phyloP scores from a whole-genome alignment of 2,113 vertebrate genomes.

The Serinus canaria region DNA sequence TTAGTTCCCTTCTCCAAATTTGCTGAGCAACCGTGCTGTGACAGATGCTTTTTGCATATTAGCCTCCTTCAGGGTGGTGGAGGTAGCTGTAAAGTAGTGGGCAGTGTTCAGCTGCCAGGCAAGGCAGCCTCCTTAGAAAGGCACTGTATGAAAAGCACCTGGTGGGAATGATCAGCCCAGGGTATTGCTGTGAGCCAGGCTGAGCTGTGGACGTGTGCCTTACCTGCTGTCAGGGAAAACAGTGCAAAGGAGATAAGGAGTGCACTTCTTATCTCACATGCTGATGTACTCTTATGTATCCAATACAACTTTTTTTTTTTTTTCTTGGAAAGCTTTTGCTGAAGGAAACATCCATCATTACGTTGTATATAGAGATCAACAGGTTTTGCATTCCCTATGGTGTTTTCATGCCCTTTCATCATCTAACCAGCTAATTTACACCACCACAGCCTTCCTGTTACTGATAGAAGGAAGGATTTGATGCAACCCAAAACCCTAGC shows the following conservation, averaged over 20 bases:
- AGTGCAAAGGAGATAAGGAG: not conserved
- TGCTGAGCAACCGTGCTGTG: not conserved
- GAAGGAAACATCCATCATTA: conserved; percentile 19
- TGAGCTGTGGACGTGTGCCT: not conserved
- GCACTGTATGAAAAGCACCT: not conserved
- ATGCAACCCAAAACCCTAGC: conserved; percentile 26
- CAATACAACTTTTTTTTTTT: not conserved
- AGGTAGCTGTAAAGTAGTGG: not conserved
- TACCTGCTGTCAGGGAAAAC: not conserved
- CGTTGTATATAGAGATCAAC: not conserved
- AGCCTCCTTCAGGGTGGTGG: not conserved
- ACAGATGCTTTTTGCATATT: not conserved
- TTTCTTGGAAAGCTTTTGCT: not conserved
- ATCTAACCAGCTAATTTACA: conserved; percentile 56
- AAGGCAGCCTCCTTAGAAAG: not conserved
- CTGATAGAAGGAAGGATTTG: conserved; percentile 38
- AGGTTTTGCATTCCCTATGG: conserved; percentile 24
- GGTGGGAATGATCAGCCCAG: not conserved
- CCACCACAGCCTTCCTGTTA: conserved; percentile 32
- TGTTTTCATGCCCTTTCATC: conserved; percentile 44
- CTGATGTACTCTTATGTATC: not conserved
- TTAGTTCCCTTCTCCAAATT: not conserved
- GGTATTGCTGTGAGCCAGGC: not conserved
- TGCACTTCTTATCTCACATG: not conserved
- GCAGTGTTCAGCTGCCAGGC: not conserved